phyloP scores from a whole-genome alignment of 2,797 vertebrate species.

The Premnoplex brunnescens region DNA sequence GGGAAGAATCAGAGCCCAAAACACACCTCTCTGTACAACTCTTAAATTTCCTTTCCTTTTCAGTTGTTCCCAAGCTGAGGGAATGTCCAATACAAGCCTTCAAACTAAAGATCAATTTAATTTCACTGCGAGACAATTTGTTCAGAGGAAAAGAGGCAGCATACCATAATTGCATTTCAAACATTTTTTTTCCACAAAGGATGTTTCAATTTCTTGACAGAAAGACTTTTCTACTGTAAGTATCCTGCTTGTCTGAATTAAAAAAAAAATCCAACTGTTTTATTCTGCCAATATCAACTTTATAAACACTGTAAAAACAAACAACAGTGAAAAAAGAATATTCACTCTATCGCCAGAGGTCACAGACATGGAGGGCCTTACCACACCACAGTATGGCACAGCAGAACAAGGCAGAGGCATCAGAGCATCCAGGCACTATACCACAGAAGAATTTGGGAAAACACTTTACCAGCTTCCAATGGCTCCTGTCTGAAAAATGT shows the following conservation, averaged over 20 bases:
- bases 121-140: background rate
- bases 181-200: background rate
- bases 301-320: slow-evolving; percentile 44
- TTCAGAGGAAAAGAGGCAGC: background rate
- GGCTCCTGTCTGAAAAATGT: background rate
- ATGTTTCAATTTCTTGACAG: background rate
- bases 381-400: background rate
- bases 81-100: background rate
- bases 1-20: background rate
- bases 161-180: background rate
- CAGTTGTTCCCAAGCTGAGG: background rate
- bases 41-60: background rate
- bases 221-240: background rate
- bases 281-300: slow-evolving; percentile 23
- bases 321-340: background rate
- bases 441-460: background rate
- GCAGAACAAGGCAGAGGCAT: background rate
- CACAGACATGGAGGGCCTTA: background rate
- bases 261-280: background rate
- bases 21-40: background rate
- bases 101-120: background rate
- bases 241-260: background rate
- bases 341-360: background rate
- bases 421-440: background rate
- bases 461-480: background rate